Percentiles rank a stretch among this genome's conserved stretches.
Conservation (phyloP, 2,113 vertebrate species). For the Etheostoma spectabile region DNA sequence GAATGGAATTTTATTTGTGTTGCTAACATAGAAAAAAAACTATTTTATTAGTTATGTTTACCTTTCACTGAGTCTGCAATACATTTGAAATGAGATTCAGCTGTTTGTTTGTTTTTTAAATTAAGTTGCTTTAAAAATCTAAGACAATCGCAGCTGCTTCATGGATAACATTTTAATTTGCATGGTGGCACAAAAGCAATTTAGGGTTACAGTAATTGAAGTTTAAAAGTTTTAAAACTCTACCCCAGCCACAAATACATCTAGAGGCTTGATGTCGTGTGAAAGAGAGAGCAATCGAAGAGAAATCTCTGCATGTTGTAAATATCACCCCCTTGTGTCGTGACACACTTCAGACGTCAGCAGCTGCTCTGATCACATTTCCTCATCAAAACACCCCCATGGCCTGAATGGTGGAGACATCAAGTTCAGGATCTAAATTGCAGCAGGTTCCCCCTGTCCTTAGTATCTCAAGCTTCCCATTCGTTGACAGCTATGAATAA, state of each 20-base stretch:
- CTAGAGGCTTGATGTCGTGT: not conserved
- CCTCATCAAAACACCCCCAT: conserved; percentile 43
- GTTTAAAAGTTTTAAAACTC: not conserved
- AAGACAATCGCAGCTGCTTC: not conserved
- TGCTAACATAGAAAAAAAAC: not conserved
- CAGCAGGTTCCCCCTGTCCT: conserved; percentile 27
- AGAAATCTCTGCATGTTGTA: conserved; percentile 25
- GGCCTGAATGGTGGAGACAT: not conserved
- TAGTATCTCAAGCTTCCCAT: conserved; percentile 29
- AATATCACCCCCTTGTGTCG: conserved; percentile 25
- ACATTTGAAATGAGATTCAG: not conserved
- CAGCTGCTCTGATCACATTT: conserved; percentile 38
- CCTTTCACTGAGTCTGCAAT: not conserved
- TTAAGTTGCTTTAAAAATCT: not conserved
- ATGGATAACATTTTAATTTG: not conserved
- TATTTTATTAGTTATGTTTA: not conserved
- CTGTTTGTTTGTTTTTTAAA: not conserved
- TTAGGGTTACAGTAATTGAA: not conserved
- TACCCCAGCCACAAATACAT: conserved; percentile 10
- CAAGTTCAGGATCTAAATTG: conserved; percentile 47
- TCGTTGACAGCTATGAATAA: conserved; percentile 66
- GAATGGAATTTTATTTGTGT: not conserved
- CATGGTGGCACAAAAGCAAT: not conserved
- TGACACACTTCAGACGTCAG: conserved; percentile 30
- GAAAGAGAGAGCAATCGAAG: not conserved